These are phyloP conservation scores for Hemibagrus guttatus DNA, from an alignment of 2,797 vertebrate genomes.

Conservation along the genomic window DNA sequence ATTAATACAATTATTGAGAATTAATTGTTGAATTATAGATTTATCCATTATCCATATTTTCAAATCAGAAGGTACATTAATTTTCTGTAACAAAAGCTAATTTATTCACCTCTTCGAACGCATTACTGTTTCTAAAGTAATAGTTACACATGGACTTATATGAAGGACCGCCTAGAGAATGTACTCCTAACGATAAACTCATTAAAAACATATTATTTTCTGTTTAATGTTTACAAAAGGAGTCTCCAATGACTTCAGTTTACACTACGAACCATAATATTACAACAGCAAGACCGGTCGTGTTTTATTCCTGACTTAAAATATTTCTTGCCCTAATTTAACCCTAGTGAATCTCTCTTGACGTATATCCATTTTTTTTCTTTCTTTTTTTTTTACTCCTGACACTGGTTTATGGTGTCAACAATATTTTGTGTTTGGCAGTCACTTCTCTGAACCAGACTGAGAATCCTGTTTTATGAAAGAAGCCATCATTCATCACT, in stretches of 20 bases:
- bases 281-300: background rate
- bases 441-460: constrained; percentile 24
- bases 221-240: background rate
- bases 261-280: background rate
- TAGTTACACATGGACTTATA: background rate
- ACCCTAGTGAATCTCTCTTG: background rate
- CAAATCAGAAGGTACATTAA: background rate
- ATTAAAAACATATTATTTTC: background rate
- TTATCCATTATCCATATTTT: background rate
- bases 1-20: background rate
- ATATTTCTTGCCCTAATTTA: background rate
- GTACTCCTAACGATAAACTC: background rate
- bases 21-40: too few species aligned
- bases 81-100: background rate
- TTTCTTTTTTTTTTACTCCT: background rate
- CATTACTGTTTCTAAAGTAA: background rate
- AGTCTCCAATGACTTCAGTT: background rate
- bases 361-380: background rate
- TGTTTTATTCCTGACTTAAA: background rate
- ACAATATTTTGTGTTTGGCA: constrained; percentile 7
- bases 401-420: background rate
- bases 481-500: constrained; percentile 26
- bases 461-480: constrained; percentile 30
- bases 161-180: background rate
- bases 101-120: background rate